Percentiles rank a stretch among this genome's conserved stretches.
Conservation (phyloP, 2,797 vertebrate genomes). For the Malacoctenus gilli region DNA sequence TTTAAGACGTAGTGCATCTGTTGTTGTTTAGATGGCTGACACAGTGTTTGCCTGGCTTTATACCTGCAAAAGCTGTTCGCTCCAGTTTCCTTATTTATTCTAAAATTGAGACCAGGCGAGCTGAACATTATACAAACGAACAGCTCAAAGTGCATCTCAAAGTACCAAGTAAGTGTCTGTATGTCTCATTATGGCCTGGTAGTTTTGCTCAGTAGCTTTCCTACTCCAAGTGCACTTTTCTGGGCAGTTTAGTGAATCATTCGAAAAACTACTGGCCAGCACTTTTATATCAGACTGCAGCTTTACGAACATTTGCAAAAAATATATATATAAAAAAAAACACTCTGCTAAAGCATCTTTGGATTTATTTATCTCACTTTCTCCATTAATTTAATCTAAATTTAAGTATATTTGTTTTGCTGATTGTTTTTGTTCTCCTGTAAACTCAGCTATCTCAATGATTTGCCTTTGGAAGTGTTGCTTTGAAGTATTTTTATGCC, state of each 20-base stretch:
- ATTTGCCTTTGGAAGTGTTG: constrained; percentile 64
- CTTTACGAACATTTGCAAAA: constrained; percentile 69
- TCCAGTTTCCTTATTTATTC: constrained; percentile 34
- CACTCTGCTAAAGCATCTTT: constrained; percentile 45
- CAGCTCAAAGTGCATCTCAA: constrained; percentile 51
- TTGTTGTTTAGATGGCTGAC: constrained; percentile 49
- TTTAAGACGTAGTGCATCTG: constrained; percentile 48
- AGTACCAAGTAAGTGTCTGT: constrained; percentile 57
- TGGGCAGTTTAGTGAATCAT: constrained; percentile 67
- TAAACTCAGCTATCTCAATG: constrained; percentile 58
- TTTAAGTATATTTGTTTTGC: constrained; percentile 35
- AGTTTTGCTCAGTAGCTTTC: constrained; percentile 73
- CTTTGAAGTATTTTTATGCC: constrained; percentile 55
- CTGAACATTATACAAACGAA: constrained; percentile 40
- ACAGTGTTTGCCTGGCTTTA: constrained; percentile 60
- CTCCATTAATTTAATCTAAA: constrained; percentile 48
- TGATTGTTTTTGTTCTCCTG: constrained; percentile 32
- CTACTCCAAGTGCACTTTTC: constrained; percentile 83
- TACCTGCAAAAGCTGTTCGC: constrained; percentile 36
- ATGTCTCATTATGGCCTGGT: constrained; percentile 58
- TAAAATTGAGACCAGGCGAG: constrained; percentile 25
- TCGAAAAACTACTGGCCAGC: constrained; percentile 68
- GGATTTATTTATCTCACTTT: constrained; percentile 45
- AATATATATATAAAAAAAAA: constrained; percentile 20
- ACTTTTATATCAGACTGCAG: constrained; percentile 75